Evolutionary conservation across 2,113 vertebrate genomes (phyloP).

Genomic region (Aramus guarauna): DNA sequence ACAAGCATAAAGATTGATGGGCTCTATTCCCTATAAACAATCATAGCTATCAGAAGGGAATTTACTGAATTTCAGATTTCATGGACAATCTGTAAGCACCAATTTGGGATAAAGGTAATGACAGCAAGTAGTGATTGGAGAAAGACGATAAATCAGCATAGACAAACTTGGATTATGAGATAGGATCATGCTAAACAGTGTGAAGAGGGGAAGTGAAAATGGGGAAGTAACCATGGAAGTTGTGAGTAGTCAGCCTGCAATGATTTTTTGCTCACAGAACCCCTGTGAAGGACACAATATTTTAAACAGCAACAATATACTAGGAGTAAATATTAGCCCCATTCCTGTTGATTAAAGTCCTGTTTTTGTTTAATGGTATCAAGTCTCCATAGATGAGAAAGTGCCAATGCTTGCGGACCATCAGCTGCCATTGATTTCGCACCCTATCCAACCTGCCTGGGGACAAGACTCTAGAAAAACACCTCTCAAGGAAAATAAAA

Average conservation of each 20-base stretch:
- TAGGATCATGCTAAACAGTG: fast-evolving
- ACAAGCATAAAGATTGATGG: not conserved
- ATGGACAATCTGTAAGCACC: not conserved
- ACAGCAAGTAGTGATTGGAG: not conserved
- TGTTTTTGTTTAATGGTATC: not conserved
- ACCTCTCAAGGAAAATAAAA: not conserved
- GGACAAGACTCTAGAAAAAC: not conserved
- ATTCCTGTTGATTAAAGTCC: not conserved
- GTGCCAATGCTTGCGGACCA: not conserved
- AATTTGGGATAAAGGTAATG: not conserved
- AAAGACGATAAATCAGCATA: not conserved
- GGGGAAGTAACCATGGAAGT: not conserved
- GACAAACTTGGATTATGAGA: not conserved
- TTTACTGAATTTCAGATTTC: not conserved
- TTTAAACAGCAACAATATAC: not conserved
- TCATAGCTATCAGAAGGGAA: not conserved
- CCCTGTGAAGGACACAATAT: not conserved
- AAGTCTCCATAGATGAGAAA: not conserved
- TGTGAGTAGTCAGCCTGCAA: not conserved
- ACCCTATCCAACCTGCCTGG: not conserved
- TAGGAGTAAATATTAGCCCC: not conserved
- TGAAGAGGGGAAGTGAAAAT: not conserved
- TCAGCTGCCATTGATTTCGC: not conserved
- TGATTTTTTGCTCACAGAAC: not conserved
- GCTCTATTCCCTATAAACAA: not conserved